Conservation (phyloP, 2,797 vertebrate genomes). For the Parauchenoglanis ngamensis region DNA sequence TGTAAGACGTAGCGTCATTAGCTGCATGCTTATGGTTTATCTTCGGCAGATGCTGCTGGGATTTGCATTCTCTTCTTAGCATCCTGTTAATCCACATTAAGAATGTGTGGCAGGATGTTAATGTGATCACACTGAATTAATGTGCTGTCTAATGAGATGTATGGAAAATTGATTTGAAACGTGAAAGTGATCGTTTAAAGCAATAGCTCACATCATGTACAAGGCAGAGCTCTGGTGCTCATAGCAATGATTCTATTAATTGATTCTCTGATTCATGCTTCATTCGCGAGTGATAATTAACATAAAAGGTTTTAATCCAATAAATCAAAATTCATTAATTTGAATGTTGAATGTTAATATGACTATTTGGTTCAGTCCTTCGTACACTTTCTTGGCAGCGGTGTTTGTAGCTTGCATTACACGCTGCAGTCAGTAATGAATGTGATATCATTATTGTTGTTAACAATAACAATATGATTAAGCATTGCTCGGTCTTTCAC, state of each 20-base stretch:
- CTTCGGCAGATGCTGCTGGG: neutral
- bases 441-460: neutral
- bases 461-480: neutral
- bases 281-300: neutral
- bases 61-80: conserved; percentile 15
- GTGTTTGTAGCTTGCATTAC: neutral
- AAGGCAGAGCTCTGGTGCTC: neutral
- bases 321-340: neutral
- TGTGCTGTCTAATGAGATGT: conserved; percentile 24
- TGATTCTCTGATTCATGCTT: neutral
- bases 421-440: neutral
- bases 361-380: neutral
- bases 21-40: conserved; percentile 29
- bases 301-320: neutral
- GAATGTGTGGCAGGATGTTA: conserved; percentile 32
- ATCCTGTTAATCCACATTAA: conserved; percentile 45
- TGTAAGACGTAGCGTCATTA: neutral
- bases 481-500: neutral
- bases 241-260: neutral
- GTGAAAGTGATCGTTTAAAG: conserved; percentile 19
- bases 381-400: neutral
- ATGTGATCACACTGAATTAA: conserved; percentile 41
- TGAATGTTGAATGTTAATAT: neutral
- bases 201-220: conserved; percentile 37
- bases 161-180: conserved; percentile 45